Evolutionary conservation across 2,797 vertebrate species (phyloP).

Genomic region (Tapera naevia): DNA sequence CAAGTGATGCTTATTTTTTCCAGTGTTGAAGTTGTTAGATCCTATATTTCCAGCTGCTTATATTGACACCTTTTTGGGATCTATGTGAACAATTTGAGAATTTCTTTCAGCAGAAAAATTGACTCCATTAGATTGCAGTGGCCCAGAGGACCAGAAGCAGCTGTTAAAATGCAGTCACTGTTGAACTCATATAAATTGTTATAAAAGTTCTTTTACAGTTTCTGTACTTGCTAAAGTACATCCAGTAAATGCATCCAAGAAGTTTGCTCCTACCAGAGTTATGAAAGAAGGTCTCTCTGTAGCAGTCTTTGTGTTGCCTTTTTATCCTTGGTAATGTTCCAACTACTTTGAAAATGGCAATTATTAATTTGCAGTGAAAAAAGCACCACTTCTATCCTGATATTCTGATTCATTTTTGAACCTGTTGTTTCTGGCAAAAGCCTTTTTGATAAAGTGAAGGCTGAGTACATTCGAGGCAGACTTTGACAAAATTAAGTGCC

Average conservation of each 20-base stretch:
- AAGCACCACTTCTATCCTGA: neutral
- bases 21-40: constrained; percentile 53
- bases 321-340: constrained; percentile 56
- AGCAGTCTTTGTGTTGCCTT: constrained; percentile 43
- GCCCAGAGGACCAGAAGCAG: constrained; percentile 57
- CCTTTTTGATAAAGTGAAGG: constrained; percentile 60
- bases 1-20: neutral
- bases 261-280: neutral
- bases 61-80: constrained; percentile 60
- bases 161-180: constrained; percentile 56
- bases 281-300: constrained; percentile 50
- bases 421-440: constrained; percentile 62
- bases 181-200: constrained; percentile 53
- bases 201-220: constrained; percentile 52
- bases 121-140: constrained; percentile 27
- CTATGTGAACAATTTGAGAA: constrained; percentile 34
- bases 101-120: constrained; percentile 59
- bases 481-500: constrained; percentile 57
- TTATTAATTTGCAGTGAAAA: constrained; percentile 51
- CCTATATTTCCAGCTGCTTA: constrained; percentile 58
- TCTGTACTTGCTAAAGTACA: constrained; percentile 18
- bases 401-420: constrained; percentile 50
- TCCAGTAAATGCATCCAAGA: constrained; percentile 38
- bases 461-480: constrained; percentile 15
- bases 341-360: constrained; percentile 19